These are phyloP conservation scores for Rutpela maculata DNA, from an alignment of 2,888 invertebrate genomes.

Conservation along the genomic window DNA sequence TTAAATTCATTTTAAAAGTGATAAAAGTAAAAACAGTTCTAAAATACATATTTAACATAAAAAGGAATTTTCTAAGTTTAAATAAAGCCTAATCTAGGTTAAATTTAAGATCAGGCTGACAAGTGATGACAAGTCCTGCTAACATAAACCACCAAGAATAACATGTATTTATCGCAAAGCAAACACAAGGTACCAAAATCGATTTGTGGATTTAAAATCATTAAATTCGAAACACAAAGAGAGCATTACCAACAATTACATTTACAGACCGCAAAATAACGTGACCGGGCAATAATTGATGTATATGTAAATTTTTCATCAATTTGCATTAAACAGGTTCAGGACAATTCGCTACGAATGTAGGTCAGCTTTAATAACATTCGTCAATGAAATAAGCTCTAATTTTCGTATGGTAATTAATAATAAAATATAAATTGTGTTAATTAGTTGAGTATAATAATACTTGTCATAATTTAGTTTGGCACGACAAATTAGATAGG, in stretches of 20 bases:
- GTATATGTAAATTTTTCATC: slow-evolving; percentile 33
- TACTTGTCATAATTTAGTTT: neutral
- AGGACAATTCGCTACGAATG: slow-evolving; percentile 11
- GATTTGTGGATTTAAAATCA: neutral
- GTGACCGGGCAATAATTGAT: slow-evolving; percentile 27
- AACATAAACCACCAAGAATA: neutral
- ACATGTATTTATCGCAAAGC: neutral
- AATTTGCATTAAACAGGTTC: slow-evolving; percentile 25
- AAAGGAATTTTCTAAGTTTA: too few species aligned
- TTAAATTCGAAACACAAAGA: slow-evolving; percentile 14
- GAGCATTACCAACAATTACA: slow-evolving; percentile 26
- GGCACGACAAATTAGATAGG: neutral
- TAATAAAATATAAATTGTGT: slow-evolving; percentile 3
- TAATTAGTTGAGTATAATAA: neutral
- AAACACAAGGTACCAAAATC: slow-evolving; percentile 14
- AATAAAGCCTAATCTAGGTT: too few species aligned
- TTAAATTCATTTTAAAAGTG: too few species aligned
- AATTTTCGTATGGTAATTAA: slow-evolving; percentile 18
- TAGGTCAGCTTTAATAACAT: slow-evolving; percentile 24
- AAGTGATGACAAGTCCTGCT: neutral
- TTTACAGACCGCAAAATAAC: slow-evolving; percentile 15
- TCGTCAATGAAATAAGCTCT: neutral
- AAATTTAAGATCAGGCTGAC: neutral
- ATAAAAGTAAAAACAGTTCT: too few species aligned
- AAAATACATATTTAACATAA: too few species aligned